Evolutionary conservation across 2,113 vertebrate species (phyloP), one percentile per base, ranked within the genome.

Genomic region (Phaethon lepturus): DNA sequence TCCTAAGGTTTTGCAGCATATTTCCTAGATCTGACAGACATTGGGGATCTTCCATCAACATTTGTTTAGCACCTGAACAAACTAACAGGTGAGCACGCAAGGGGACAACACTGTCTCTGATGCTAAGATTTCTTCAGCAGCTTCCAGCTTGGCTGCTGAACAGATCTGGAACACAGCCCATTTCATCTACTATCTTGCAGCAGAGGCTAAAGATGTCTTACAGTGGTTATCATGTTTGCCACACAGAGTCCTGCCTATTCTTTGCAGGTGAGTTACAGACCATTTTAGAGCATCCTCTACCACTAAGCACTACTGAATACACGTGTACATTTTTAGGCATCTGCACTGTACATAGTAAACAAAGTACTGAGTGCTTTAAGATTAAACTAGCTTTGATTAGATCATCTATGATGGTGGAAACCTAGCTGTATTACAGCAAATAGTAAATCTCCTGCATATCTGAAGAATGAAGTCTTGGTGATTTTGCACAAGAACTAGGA

Each of bases 51-150:
- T 73, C 67, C 53, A 42, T 60, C 69, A 85, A 74, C 6, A 29
- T 74, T 71, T 78, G 31, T 71, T 77, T n/a, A 91, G 56, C 69
- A 76, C 26, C 66, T 78, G 60, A 94, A 64, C 44, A 93, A 94
- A 94, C 6, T 17, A 86, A 74, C 67, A 92, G 82, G 59, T 91
- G 55, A 80, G 49, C 45, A 55, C 1, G 3, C 52, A 60, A 78
- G 25, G 29, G 24, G 52, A 60, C 69, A 72, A n/a, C 26, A 25
- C 17, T 53, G 62, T 50, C 49, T 87, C 85, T 86, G 66, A 93
- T 33, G 58, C 23, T 66, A 73, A 35, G 42, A 76, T 33, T 59
- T 69, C 53, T 79, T 66, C 88, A 76, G 74, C 60, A 82, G 81
- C 31, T 56, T 55, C 28, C 74, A 86, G 42, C 47, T 19, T 19